Percentiles rank a stretch among this genome's conserved stretches.
Evolutionary conservation across 1,140 invertebrate species (phyloP).

Genomic region (Gonatopus flavifemur): DNA sequence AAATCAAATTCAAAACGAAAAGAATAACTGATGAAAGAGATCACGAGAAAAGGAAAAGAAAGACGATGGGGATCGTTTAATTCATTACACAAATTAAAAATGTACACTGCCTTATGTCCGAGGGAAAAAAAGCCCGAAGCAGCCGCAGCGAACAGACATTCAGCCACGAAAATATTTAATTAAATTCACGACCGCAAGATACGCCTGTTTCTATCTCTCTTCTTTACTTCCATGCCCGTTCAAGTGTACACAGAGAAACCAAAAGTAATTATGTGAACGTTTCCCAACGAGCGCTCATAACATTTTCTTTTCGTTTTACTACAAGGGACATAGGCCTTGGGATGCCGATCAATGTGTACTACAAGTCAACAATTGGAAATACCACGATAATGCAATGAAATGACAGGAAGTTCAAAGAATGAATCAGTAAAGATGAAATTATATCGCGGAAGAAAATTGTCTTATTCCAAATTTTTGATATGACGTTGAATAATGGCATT

Average conservation of each 20-base stretch:
- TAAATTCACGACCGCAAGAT: slow-evolving; percentile 54
- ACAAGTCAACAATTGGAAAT: no score
- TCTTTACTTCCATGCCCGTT: no score
- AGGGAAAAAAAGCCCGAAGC: slow-evolving; percentile 34
- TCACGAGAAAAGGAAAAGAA: slow-evolving; percentile 11
- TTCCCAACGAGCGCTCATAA: slow-evolving; percentile 25
- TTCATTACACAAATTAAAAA: slow-evolving; percentile 55
- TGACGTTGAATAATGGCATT: no score
- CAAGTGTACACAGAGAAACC: slow-evolving; percentile 33
- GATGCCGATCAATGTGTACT: slow-evolving; percentile 25
- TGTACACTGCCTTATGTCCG: slow-evolving; percentile 51
- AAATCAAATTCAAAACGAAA: no score
- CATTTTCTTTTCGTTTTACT: slow-evolving; percentile 27
- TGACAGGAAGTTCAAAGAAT: no score
- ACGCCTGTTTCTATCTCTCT: slow-evolving; percentile 43
- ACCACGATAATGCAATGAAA: no score
- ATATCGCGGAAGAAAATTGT: no score
- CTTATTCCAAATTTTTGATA: no score
- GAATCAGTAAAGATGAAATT: no score
- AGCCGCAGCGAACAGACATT: slow-evolving; percentile 44
- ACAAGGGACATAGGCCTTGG: slow-evolving; percentile 16
- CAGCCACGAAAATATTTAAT: slow-evolving; percentile 54
- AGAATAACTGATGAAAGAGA: slow-evolving; percentile 6
- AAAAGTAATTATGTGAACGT: slow-evolving; percentile 48
- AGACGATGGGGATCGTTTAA: slow-evolving; percentile 39